Evolutionary conservation across 2,888 invertebrate species (phyloP), one percentile per base, ranked within the genome.

Genomic region (Andricus curvator): DNA sequence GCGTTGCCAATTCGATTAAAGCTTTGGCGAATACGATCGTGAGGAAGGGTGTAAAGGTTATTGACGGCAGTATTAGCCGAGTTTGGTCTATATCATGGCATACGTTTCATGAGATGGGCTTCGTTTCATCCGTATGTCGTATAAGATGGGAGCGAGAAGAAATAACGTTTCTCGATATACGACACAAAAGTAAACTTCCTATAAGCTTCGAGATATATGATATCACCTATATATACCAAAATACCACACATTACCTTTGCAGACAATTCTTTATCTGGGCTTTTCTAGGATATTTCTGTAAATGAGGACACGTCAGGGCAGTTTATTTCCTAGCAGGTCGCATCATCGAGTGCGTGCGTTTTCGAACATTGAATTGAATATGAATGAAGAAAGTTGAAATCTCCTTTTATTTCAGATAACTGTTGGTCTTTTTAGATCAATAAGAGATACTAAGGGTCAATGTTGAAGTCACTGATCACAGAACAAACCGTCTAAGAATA

Each of bases 221-320:
- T 60, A 60, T 60, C 13, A 4, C 13, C n/a, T 60, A n/a, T 60
- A 29, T 77, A 44, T 37, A 60, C 44, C 13, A 20, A 41, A 60
- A 62, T 77, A 64, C 62, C 77, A 77, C 64, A 77, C 64, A 15
- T 77, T 44, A 17, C 25, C 62, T 64, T 64, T 64, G 25, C 68
- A 56, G 77, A 70, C 67, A 79, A 80, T 82, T 83, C 80, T 77
- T 80, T 80, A 83, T 80, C 80, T 77, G 78, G 78, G 51, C 79
- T 51, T 70, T 65, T 64, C 64, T 77, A 17, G 33, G 65, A 37
- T 77, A 60, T 83, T 79, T 81, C 76, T 44, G 76, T 44, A 82
- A 83, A 83, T 83, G 78, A 82, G 80, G 78, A 76, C 22, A 78
- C 64, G 51, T 29, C n/a, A 56, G 51, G n/a, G n/a, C 20, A 70